Conservation (phyloP, 2,888 invertebrate species). For the Nomada hirtipes region DNA sequence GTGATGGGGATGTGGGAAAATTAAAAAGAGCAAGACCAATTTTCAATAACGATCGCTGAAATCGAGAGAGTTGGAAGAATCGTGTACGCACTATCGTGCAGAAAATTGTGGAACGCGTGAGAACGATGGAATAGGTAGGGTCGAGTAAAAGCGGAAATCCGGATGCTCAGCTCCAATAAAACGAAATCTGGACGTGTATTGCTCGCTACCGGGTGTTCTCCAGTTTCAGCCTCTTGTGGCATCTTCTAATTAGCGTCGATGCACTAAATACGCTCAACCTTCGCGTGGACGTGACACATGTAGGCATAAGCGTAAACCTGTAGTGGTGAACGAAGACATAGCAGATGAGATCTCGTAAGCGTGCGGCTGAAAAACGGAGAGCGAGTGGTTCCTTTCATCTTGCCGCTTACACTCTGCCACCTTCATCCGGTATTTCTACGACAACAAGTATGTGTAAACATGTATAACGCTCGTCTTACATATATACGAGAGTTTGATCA, state of each 20-base stretch:
- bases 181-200: constrained; percentile 24
- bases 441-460: not conserved
- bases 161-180: constrained; percentile 32
- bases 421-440: constrained; percentile 22
- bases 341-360: constrained; percentile 56
- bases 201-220: constrained; percentile 67
- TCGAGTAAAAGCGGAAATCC: constrained; percentile 42
- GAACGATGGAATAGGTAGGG: not conserved
- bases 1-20: no score
- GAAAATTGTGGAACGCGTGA: not conserved
- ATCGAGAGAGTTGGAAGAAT: no score
- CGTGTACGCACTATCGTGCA: not conserved
- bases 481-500: constrained; percentile 21
- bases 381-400: constrained; percentile 70
- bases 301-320: not conserved
- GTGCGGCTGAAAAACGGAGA: constrained; percentile 55
- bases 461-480: not conserved
- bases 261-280: constrained; percentile 66
- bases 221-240: constrained; percentile 50
- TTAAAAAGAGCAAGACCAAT: no score
- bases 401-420: constrained; percentile 60
- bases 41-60: no score
- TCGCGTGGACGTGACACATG: constrained; percentile 36
- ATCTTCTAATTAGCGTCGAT: constrained; percentile 68
- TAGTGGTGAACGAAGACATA: constrained; percentile 26